Base-by-base conservation (phyloP, 2,113 vertebrate genomes). In the Ursus arctos region DNA sequence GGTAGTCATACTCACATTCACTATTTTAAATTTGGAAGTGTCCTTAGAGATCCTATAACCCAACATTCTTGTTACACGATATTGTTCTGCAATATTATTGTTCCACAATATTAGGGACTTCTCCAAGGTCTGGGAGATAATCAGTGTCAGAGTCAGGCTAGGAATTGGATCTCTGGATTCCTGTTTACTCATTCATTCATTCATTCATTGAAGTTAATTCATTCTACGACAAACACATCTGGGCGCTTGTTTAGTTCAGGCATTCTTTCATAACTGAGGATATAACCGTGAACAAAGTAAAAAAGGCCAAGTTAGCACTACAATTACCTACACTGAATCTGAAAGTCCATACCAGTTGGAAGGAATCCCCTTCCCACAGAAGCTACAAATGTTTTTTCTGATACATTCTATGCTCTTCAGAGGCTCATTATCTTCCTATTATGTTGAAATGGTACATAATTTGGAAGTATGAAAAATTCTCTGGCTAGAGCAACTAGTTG, bases 381-480 rank as follows among this genome's bases (percentile, higher is more conserved):
- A 90, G 80, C 61, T 94, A 65, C 24, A 74, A 67, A 18, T 47
- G 84, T 18, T 67, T 97, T 92, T 97, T 57, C 74, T 51, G 61
- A 65, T 55, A 85, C 77, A 93, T 83, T 74, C 31, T 65, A 0
- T 88, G 61, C 49, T 90, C 95, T 94, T 94, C 49, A 22, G 40
- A 96, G 28, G 26, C 79, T 47, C 79, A 26, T 96, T 97, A 69
- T 31, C 36, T 90, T 95, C 21, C 47, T 84, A 19, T 95, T 92
- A 77, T 91, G 85, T 93, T 82, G 21, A 97, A 96, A 88, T 74
- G 43, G 26, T 55, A 49, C 18, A 36, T 91, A 91, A 91, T 86
- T 96, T 88, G 59, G 77, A n/a, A 85, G 71, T 88, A 93, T 95
- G 88, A 91, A 96, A 57, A 88, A 80, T 91, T 85, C 80, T 82